Percentiles rank a stretch among this genome's conserved stretches.
These are phyloP conservation scores for Apotomis turbidana DNA, from an alignment of 2,888 invertebrate species.

Conservation along the genomic window DNA sequence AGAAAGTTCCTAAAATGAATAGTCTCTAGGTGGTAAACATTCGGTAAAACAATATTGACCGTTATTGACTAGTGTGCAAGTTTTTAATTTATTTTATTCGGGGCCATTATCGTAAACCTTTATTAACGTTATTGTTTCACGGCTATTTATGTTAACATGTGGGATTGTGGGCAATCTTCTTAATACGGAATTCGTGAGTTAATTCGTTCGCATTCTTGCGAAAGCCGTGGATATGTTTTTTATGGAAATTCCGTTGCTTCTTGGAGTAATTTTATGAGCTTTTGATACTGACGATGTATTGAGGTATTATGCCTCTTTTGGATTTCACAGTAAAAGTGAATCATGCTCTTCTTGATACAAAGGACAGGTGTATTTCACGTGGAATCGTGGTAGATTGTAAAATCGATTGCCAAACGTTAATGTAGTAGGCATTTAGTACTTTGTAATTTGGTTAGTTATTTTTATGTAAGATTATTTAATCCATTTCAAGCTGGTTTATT, in stretches of 20 bases:
- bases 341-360: not conserved
- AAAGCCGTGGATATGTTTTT: conserved; percentile 21
- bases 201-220: conserved; percentile 15
- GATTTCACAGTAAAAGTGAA: conserved; percentile 2
- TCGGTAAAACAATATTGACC: not conserved
- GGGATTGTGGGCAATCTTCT: conserved; percentile 6
- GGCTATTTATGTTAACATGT: conserved; percentile 19
- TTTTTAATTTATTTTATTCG: not conserved
- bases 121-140: conserved; percentile 26
- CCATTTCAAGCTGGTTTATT: too few relatives aligned
- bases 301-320: conserved; percentile 11
- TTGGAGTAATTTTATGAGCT: conserved; percentile 14
- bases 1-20: not conserved
- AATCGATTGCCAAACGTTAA: too few relatives aligned
- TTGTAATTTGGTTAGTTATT: too few relatives aligned
- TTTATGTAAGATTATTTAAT: too few relatives aligned
- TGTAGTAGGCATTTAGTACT: too few relatives aligned
- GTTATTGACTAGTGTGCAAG: conserved; percentile 17
- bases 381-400: too few relatives aligned
- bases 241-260: conserved; percentile 21
- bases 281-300: conserved; percentile 2
- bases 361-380: conserved; percentile 13
- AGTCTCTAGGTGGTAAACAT: not conserved
- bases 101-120: conserved; percentile 22
- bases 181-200: conserved; percentile 27